Evolutionary conservation across 2,888 invertebrate genomes (phyloP), one percentile per base, ranked within the genome.

Genomic region (Sminthurinus aureus): DNA sequence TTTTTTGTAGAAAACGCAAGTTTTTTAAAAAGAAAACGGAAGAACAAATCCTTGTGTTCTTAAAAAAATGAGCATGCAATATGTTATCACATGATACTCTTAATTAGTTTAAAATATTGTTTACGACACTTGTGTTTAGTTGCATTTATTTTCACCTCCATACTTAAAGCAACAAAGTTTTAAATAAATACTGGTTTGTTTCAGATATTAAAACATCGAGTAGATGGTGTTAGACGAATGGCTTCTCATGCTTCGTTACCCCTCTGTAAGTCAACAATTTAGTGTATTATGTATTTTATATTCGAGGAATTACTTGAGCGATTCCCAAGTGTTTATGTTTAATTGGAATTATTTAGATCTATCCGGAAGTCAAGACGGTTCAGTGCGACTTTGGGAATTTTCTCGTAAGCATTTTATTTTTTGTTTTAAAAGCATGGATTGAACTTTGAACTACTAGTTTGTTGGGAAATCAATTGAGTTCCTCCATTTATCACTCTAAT

Each of bases 321-420:
- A 15, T 76, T 50, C 51, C n/a, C 51, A 2, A 76, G 75, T 86
- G 77, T 58, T 2, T 18, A 64, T 64, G 64, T 64, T 15, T 4
- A 22, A 69, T 69, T n/a, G 3, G 0, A 64, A 64, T 64, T 9
- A 64, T 64, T 64, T 89, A 96, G 96, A 98, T 91, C 91, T 98
- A 89, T 97, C 97, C 73, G 98, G 98, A 83, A 96, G 97, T 15
- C 96, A 97, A 90, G 98, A 98, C 91, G 98, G 98, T 12, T 97
- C 98, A 0, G 98, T 98, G 0, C 95, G 96, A 88, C 93, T 98
- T 86, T 98, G 99, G 98, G 99, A 99, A 91, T 99, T 99, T 98
- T 97, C 97, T 11, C 98, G 38, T 38, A 38, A 38, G 38, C 6
- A 38, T 38, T 38, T 38, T 38, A 6, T 38, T 38, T 38, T 38